Conservation (phyloP, 2,797 vertebrate genomes). For the Malurus splendens region DNA sequence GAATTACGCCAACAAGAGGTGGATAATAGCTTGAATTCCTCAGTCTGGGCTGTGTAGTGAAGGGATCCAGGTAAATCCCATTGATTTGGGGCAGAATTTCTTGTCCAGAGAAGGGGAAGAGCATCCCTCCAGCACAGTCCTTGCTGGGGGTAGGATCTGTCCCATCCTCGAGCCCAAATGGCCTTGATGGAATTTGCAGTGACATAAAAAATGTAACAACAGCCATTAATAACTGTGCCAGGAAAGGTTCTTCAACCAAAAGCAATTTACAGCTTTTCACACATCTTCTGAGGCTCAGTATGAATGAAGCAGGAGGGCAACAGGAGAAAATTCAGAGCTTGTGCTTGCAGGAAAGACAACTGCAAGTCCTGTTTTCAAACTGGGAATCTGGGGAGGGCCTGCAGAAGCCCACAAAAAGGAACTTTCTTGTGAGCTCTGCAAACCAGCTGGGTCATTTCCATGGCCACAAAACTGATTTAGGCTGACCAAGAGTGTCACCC, state of each 20-base stretch:
- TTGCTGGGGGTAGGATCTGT: neutral
- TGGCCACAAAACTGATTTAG: neutral
- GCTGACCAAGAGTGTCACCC: neutral
- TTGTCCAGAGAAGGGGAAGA: neutral
- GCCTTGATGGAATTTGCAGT: neutral
- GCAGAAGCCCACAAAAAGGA: neutral
- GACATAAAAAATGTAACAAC: neutral
- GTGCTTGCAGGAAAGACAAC: neutral
- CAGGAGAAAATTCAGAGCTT: neutral
- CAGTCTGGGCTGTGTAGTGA: neutral
- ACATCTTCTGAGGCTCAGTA: neutral
- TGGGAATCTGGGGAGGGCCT: neutral
- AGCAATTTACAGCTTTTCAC: neutral
- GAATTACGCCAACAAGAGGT: neutral
- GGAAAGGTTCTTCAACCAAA: neutral
- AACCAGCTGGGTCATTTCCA: neutral
- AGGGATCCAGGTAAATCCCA: neutral
- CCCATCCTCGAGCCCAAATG: neutral
- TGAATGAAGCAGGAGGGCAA: neutral
- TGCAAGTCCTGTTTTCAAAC: neutral
- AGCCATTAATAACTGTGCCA: neutral
- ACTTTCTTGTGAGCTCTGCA: neutral
- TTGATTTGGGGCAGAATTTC: neutral
- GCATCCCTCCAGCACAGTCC: neutral
- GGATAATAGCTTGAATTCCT: slow-evolving; percentile 35